Base-by-base conservation (phyloP, 1,140 invertebrate species). In the Campodea augens region DNA sequence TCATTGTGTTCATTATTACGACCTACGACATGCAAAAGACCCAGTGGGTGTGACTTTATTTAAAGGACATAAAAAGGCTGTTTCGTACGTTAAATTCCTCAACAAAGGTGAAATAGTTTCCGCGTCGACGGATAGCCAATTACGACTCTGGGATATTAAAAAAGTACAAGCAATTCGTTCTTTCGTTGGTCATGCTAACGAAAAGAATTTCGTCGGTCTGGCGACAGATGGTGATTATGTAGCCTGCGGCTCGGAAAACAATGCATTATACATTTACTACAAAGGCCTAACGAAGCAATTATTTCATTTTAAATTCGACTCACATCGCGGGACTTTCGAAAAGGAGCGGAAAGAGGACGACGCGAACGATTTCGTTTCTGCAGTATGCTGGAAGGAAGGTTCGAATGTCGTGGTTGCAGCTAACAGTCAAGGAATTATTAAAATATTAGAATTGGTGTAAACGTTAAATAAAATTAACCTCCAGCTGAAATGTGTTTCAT, bases 161-260 rank as follows among this genome's bases (percentile, higher is more conserved):
- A 72, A 73, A 52, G 73, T 81, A 5, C 71, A 83, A 47, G 91
- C 83, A 64, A 60, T 89, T 27, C 69, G 86, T 37, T 87, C 88
- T 1, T 90, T 93, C 64, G 75, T 79, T n/a, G 88, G 87, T 1
- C 90, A 97, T 64, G 72, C 81, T 1, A 97, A 97, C 63, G 91
- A 96, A 60, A 96, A 95, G 60, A 95, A 95, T 62, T 97, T 96
- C 68, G 89, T 97, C 7, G 91, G 91, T 0, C 61, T 97, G n/a
- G 87, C 89, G 0, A 92, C 88, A 0, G 86, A 95, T 65, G 89
- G 88, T 2, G 81, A 90, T 58, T 95, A 91, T 61, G 75, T 97
- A 19, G 87, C 87, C 2, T 95, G 89, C 67, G 92, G 91, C 38
- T 93, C 88, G 12, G 90, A 97, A 66, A 93, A 95, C 57, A 95